These are phyloP conservation scores for Leptinotarsa lineolata DNA, from an alignment of 1,140 invertebrate species.

Conservation along the genomic window DNA sequence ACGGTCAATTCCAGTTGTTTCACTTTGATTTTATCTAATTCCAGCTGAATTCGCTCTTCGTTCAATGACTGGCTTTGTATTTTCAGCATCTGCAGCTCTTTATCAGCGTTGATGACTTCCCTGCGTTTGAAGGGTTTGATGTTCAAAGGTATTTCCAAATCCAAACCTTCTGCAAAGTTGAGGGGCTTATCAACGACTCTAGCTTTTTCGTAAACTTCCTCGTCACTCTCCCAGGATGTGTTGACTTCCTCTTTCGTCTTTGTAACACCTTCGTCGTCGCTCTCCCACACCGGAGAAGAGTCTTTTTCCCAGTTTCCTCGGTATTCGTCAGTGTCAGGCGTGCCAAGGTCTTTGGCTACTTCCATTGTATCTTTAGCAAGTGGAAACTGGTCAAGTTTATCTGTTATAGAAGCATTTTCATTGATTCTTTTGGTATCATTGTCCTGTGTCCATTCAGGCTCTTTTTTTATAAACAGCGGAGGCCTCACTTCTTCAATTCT, in stretches of 20 bases:
- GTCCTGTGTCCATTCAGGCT: conserved; percentile 25
- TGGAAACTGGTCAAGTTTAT: conserved; percentile 4
- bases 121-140: conserved; percentile 43
- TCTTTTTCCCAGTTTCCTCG: conserved; percentile 50
- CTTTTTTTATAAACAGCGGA: not conserved
- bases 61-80: conserved; percentile 35
- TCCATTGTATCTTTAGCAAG: not conserved
- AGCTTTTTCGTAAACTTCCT: conserved; percentile 37
- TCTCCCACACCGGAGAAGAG: conserved; percentile 43
- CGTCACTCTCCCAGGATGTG: conserved; percentile 50
- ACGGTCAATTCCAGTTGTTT: conserved; percentile 27
- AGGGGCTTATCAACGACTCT: not conserved
- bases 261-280: conserved; percentile 34
- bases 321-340: conserved; percentile 51
- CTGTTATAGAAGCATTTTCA: not conserved
- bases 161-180: not conserved
- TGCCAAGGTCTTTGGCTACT: not conserved
- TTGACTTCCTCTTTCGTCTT: conserved; percentile 29
- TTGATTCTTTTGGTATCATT: not conserved
- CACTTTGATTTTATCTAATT: conserved; percentile 36
- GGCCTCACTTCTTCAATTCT: not conserved
- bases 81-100: conserved; percentile 31
- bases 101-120: conserved; percentile 23
- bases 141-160: conserved; percentile 51
- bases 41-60: conserved; percentile 36